Percentiles rank a stretch among this genome's conserved stretches.
These are phyloP conservation scores for Arrhopalites spinosus DNA, from an alignment of 2,888 invertebrate species.

Conservation along the genomic window DNA sequence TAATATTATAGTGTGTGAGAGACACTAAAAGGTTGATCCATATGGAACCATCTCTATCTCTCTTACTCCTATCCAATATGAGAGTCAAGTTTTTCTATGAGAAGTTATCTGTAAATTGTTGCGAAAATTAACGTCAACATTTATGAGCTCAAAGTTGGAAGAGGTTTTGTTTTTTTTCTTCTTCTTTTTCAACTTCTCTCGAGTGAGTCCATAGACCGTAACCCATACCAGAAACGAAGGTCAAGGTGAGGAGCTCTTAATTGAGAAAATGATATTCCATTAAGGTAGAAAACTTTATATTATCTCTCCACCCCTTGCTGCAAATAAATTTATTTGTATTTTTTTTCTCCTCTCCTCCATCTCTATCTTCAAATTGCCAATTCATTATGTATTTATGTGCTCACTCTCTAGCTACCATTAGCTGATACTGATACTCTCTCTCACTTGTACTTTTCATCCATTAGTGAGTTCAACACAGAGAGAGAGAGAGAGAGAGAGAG, in stretches of 20 bases:
- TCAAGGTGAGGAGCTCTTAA: slow-evolving; percentile 13
- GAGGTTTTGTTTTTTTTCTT: background rate
- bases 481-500: background rate
- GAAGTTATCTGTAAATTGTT: slow-evolving; percentile 28
- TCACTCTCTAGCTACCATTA: too few species aligned
- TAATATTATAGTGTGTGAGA: too few species aligned
- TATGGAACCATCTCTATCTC: background rate
- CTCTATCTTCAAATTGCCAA: slow-evolving; percentile 9
- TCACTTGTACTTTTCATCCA: too few species aligned
- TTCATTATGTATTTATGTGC: background rate
- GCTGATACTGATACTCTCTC: too few species aligned
- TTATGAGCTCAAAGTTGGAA: slow-evolving; percentile 10
- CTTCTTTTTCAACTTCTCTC: background rate
- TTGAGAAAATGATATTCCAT: slow-evolving; percentile 11
- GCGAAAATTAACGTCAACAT: slow-evolving; percentile 27
- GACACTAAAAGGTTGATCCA: too few species aligned
- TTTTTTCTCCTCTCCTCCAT: too few species aligned
- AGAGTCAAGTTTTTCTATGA: background rate
- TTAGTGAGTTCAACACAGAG: too few species aligned
- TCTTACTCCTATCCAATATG: background rate
- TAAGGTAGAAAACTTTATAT: background rate
- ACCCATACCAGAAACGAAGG: background rate
- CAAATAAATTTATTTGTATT: slow-evolving; percentile 20
- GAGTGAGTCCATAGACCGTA: background rate
- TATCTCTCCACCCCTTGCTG: background rate